phyloP scores from a whole-genome alignment of 2,113 vertebrate genomes.

The Circaetus gallicus region DNA sequence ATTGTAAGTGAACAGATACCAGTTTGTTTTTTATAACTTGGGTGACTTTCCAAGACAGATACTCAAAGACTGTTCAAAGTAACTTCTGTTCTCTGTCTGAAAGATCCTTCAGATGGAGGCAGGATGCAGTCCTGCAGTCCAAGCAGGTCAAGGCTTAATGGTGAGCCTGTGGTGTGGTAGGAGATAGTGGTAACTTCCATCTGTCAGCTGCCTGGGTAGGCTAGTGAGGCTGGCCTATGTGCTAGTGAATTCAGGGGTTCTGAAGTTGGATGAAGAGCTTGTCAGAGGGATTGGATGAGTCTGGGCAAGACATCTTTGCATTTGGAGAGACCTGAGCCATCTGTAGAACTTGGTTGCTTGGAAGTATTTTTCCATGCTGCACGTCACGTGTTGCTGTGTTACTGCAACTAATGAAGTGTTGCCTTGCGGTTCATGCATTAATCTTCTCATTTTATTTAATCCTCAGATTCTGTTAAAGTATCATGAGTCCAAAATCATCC shows the following conservation, averaged over 20 bases:
- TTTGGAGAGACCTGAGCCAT: not conserved
- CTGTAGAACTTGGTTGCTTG: not conserved
- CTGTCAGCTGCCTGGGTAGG: not conserved
- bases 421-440: not conserved
- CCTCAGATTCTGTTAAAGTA: not conserved
- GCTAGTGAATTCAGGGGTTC: not conserved
- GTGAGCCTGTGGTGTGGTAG: not conserved
- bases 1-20: not conserved
- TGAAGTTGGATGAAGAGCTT: not conserved
- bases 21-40: not conserved
- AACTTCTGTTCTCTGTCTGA: not conserved
- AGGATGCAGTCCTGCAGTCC: not conserved
- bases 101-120: not conserved
- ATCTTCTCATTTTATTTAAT: not conserved
- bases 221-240: not conserved
- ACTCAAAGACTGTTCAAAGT: not conserved
- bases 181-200: not conserved
- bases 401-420: not conserved
- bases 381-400: not conserved
- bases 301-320: not conserved
- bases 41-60: not conserved
- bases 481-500: not conserved
- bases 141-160: not conserved
- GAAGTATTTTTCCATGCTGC: not conserved
- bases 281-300: not conserved